Evolutionary conservation across 2,888 invertebrate genomes (phyloP), one percentile per base, ranked within the genome.

Genomic region (Notocelia uddmanniana): DNA sequence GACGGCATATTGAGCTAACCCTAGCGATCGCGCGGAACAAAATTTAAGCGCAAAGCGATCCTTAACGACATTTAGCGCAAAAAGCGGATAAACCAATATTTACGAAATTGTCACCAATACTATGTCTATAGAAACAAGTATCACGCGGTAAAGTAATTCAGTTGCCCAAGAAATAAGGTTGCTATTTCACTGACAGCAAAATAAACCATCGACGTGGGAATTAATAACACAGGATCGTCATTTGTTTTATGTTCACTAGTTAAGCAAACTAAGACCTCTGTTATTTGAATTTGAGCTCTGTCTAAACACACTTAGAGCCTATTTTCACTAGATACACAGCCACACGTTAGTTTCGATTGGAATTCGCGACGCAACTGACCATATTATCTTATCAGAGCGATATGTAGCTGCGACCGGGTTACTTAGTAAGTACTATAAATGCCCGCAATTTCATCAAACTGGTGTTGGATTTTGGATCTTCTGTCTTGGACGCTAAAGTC

Each of bases 381-480:
- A 41, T 9, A 55, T 59, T 68, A 72, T 72, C 72, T 72, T 72
- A 72, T 72, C 72, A 72, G 55, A 11, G 8, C 60, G 72, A 68
- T 72, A 67, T n/a, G 41, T 9, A 1, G 31, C 31, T 26, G 45
- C 34, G 64, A 64, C 64, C 64, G 37, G 64, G 64, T 64, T 64
- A 54, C 31, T 31, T 31, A 31, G 31, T 31, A 31, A 31, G 31
- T 8, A 31, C 31, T 31, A 31, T 31, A 31, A 9, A 31, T 31
- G 31, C 8, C 31, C 31, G 31, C 5, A 5, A 31, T 31, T 31
- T 31, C 31, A 31, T 5, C 5, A 6, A 5, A 8, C 0, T 31
- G 31, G 5, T 31, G 8, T 5, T 31, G 31, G 31, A 31, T 31
- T 31, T 31, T 31, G 3, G 8, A 6, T 31, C 31, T 31, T 31